Percentiles rank a stretch among this genome's conserved stretches.
Evolutionary conservation across 2,888 invertebrate species (phyloP).

Genomic region (Scaptomyza parva): DNA sequence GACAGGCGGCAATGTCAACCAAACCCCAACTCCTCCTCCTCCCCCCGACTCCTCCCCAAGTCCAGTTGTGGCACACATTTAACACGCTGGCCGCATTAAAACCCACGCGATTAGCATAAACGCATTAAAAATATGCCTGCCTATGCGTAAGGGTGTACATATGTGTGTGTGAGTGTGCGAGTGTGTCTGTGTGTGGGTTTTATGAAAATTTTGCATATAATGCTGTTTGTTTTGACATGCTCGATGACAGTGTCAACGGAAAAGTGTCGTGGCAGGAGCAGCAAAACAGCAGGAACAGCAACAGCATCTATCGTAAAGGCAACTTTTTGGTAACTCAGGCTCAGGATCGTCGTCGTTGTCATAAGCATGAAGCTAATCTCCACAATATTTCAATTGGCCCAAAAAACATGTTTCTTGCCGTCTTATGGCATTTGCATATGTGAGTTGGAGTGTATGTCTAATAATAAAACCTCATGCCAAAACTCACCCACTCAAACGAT

Average conservation of each 20-base stretch:
- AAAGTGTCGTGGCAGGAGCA: constrained; percentile 18
- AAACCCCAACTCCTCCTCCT: background rate
- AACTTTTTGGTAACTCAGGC: constrained; percentile 34
- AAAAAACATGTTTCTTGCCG: constrained; percentile 63
- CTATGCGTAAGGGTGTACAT: constrained; percentile 37
- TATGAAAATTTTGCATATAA: constrained; percentile 76
- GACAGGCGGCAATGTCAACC: constrained; percentile 54
- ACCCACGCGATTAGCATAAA: constrained; percentile 82
- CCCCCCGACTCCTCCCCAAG: constrained; percentile 13
- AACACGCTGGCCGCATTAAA: constrained; percentile 77
- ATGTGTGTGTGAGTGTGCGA: background rate
- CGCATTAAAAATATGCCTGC: constrained; percentile 82
- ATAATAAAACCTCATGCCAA: constrained; percentile 39
- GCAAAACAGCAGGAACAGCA: too few species aligned
- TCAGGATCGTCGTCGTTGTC: constrained; percentile 19
- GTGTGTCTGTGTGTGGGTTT: constrained; percentile 20
- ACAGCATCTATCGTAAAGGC: constrained; percentile 33
- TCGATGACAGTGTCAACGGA: constrained; percentile 77
- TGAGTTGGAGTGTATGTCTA: constrained; percentile 44
- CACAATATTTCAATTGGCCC: constrained; percentile 76
- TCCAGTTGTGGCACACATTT: constrained; percentile 71
- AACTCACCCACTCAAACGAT: constrained; percentile 22
- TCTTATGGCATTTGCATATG: constrained; percentile 57
- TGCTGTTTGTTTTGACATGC: constrained; percentile 82
- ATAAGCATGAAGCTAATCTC: constrained; percentile 58